Evolutionary conservation across 64 coral and sea anemone species (phyloP), one percentile per base, ranked within the genome.

Genomic region (Montipora efflorescens): DNA sequence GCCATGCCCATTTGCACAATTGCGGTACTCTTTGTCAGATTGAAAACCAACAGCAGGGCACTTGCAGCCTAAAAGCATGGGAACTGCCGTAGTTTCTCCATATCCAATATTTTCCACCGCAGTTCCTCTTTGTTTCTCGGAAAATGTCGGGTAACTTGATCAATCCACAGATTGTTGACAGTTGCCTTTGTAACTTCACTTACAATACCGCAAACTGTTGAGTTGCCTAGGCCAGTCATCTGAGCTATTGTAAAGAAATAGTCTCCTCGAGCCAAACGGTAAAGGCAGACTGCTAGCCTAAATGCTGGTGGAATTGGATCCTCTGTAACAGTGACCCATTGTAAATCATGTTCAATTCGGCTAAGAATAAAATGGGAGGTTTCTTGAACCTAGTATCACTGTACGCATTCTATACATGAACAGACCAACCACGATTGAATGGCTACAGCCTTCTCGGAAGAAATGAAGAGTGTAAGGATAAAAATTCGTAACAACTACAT

Each of bases 151-250:
- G 70, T 57, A 14, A 76, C 87, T 74, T 80, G 76, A 8, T 90
- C 89, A 61, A 67, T 55, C 89, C 76, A 90, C 15, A 90, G 75
- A 69, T 90, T 90, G 89, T 90, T 80, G 78, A 90, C 23, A 51
- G 80, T 68, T 67, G 76, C 89, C 48, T 90, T 57, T 90, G 89
- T 61, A 16, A 90, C 89, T 57, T 90, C 89, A 25, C 14, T 80
- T 75, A 80, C 50, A 14, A 90, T 90, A 52, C n/a, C 48, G 79
- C 89, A 28, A 59, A 80, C 89, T 23, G 89, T 90, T 49, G 76
- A 90, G 61, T 19, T 28, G 79, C 76, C 89, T 64, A 51, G 25
- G 23, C 77, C 89, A 18, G 52, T 75, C 89, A 81, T 52, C 76
- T 90, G 76, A 46, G 89, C 59, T 47, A 90, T 80, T 80, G 89